Percentiles rank a stretch among this genome's conserved stretches.
phyloP scores from a whole-genome alignment of 1,140 invertebrate species.

The Pantala flavescens region DNA sequence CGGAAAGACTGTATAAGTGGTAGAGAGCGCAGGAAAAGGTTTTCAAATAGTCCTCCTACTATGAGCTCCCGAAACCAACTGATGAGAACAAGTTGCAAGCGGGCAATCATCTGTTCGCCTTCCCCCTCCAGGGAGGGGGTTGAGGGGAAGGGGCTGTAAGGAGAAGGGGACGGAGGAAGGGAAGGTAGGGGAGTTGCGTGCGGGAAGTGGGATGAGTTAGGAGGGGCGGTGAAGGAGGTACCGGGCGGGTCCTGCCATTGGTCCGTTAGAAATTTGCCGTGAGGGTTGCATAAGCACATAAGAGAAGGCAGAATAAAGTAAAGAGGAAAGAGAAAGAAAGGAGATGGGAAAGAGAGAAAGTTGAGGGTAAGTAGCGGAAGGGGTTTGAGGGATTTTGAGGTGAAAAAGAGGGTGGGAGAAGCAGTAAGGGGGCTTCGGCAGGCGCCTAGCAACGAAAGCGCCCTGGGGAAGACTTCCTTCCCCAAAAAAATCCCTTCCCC shows the following conservation, averaged over 20 bases:
- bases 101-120: constrained; percentile 20
- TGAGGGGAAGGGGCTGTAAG: constrained; percentile 16
- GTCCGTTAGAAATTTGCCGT: background rate
- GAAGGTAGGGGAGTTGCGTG: constrained; percentile 14
- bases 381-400: background rate
- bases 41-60: background rate
- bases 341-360: background rate
- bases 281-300: background rate
- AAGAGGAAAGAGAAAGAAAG: background rate
- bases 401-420: background rate
- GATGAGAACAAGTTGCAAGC: background rate
- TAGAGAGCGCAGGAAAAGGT: background rate
- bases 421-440: background rate
- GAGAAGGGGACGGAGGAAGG: constrained; percentile 17
- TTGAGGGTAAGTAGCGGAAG: background rate
- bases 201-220: constrained; percentile 24
- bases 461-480: background rate
- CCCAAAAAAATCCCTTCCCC: background rate
- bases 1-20: background rate
- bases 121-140: constrained; percentile 18
- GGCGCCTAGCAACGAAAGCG: constrained; percentile 5
- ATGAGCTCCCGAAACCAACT: background rate
- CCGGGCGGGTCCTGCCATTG: background rate
- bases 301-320: background rate
- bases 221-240: constrained; percentile 32